Evolutionary conservation across 1,140 invertebrate species (phyloP), one percentile per base, ranked within the genome.

Genomic region (Brachionus manjavacas): DNA sequence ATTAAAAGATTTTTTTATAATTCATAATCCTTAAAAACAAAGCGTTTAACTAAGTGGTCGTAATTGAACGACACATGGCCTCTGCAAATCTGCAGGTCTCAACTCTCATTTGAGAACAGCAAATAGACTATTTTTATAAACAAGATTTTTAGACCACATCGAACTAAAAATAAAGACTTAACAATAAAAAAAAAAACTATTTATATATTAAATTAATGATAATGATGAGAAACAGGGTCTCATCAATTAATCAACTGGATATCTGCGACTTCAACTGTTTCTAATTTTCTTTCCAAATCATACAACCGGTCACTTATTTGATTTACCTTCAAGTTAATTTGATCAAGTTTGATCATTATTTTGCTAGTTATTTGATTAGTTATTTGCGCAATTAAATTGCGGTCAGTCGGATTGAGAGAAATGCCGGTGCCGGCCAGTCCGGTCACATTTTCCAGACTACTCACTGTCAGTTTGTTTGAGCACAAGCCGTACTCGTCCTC

Each of bases 341-440:
- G 72, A n/a, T 76, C 72, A 25, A 76, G 43, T 11, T 76, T 76
- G n/a, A 76, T 76, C 72, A 76, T 76, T 52, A 76, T 76, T 76
- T 76, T 76, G 46, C 72, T 52, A n/a, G 72, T 76, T 43, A 76
- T 76, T 49, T 76, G 72, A 49, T 76, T 76, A 8, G 72, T 76
- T 25, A 76, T 49, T 28, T 76, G 72, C 20, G 41, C 23, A 12
- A 76, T 76, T 16, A 76, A 49, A 46, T 76, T 76, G 3, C 72
- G 39, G 20, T 76, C 72, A 11, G 41, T 49, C 23, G 39, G 72
- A 25, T 49, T 76, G 7, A 76, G 11, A 9, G 43, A 49, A 41
- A 72, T 46, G 7, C n/a, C 28, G 12, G 68, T 46, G 16, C 25
- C 43, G 8, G 41, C 2, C 20, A 49, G 20, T 25, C 41, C 41